These are phyloP conservation scores for Epizoanthus scotinus DNA, from an alignment of 92 coral and sea anemone species.

Conservation along the genomic window DNA sequence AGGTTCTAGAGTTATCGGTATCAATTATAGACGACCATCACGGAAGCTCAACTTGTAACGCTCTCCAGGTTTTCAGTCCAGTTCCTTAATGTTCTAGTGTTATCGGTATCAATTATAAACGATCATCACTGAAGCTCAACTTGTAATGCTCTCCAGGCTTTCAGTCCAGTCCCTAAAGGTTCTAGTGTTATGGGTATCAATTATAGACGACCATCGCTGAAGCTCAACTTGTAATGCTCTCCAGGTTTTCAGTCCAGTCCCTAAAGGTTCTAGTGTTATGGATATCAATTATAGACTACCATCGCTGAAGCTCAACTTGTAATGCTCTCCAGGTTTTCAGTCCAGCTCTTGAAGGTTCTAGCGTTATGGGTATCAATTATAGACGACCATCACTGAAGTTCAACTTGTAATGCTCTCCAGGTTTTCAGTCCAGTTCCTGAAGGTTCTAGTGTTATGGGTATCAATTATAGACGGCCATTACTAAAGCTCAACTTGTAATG, in stretches of 20 bases:
- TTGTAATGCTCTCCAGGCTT: not conserved
- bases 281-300: not conserved
- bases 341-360: conserved; percentile 1
- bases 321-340: not conserved
- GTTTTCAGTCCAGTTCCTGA: too few species aligned
- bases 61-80: conserved; percentile 51
- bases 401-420: too few species aligned
- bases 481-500: not conserved
- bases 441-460: conserved; percentile 22
- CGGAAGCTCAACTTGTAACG: too few species aligned
- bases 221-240: conserved; percentile 70
- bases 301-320: not conserved
- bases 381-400: conserved; percentile 69
- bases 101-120: not conserved
- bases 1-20: too few species aligned
- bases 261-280: conserved; percentile 14
- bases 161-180: conserved; percentile 8
- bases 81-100: conserved; percentile 29
- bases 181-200: conserved; percentile 51
- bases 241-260: too few species aligned
- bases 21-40: too few species aligned
- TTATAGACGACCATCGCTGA: conserved; percentile 65
- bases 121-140: not conserved
- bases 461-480: not conserved
- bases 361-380: conserved; percentile 55